phyloP scores from a whole-genome alignment of 2,888 invertebrate genomes.

The Brachyopa scutellaris region DNA sequence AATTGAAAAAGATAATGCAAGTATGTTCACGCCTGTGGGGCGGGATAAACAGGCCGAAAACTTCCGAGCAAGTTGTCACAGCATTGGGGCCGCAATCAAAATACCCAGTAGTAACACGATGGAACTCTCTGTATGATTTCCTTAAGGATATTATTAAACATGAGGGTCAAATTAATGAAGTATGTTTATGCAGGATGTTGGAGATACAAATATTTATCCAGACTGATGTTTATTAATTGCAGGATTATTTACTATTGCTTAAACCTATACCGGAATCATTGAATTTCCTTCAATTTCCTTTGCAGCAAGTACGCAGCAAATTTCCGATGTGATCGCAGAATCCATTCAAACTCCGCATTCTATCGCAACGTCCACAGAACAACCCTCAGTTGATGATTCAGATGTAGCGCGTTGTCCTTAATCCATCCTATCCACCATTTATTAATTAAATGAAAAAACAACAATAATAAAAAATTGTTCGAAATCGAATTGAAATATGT shows the following conservation, averaged over 20 bases:
- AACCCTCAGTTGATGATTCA: no score
- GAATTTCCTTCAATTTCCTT: conserved; percentile 61
- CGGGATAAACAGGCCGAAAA: no score
- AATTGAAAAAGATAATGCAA: not conserved
- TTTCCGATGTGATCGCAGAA: no score
- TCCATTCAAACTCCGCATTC: no score
- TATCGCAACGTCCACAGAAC: no score
- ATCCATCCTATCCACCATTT: no score
- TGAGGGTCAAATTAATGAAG: conserved; percentile 39
- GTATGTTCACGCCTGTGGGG: conserved; percentile 54
- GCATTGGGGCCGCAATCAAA: conserved; percentile 39
- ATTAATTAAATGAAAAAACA: no score
- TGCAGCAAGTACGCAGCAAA: no score
- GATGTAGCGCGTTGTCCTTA: no score
- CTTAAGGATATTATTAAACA: conserved; percentile 42
- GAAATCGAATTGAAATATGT: no score
- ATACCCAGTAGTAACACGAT: conserved; percentile 56
- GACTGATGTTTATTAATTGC: conserved; percentile 44
- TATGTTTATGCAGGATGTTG: conserved; percentile 25
- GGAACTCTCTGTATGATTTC: conserved; percentile 62
- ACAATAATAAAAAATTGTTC: no score
- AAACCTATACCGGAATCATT: conserved; percentile 50
- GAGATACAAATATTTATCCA: conserved; percentile 22
- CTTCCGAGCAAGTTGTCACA: conserved; percentile 37
- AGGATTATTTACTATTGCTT: conserved; percentile 46